Percentiles rank a stretch among this genome's conserved stretches.
These are phyloP conservation scores for Dichetophora obliterata DNA, from an alignment of 2,888 invertebrate genomes.

Conservation along the genomic window DNA sequence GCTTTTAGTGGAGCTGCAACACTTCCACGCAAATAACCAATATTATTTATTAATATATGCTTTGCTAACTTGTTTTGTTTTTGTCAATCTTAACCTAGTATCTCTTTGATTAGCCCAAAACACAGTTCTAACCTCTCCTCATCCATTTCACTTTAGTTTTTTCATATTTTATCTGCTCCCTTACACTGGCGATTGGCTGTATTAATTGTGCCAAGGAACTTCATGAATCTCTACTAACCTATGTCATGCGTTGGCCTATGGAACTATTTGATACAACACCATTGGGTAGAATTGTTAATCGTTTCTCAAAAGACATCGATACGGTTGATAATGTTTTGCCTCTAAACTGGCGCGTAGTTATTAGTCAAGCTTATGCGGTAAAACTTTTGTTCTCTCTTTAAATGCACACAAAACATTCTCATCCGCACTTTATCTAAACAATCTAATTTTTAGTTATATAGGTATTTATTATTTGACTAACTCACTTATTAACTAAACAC, in stretches of 20 bases:
- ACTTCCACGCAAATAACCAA: not conserved
- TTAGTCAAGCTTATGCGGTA: slow-evolving; percentile 70
- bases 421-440: slow-evolving; percentile 7
- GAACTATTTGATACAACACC: slow-evolving; percentile 85
- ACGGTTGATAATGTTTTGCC: slow-evolving; percentile 73
- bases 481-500: not conserved
- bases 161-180: slow-evolving; percentile 62
- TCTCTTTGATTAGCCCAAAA: not conserved
- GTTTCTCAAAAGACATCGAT: slow-evolving; percentile 76
- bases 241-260: slow-evolving; percentile 78
- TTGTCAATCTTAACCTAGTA: not conserved
- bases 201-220: slow-evolving; percentile 74
- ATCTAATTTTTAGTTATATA: not conserved
- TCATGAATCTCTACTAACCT: slow-evolving; percentile 74
- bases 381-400: slow-evolving; percentile 28
- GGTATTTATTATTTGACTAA: not conserved
- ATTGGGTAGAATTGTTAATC: slow-evolving; percentile 79
- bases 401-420: not conserved
- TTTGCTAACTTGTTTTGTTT: not conserved
- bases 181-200: slow-evolving; percentile 69
- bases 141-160: slow-evolving; percentile 42
- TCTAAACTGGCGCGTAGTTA: slow-evolving; percentile 64
- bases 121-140: not conserved
- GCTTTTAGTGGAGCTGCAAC: no score
- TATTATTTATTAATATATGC: not conserved